Conservation (phyloP, 2,888 invertebrate genomes). For the Melolontha melolontha region DNA sequence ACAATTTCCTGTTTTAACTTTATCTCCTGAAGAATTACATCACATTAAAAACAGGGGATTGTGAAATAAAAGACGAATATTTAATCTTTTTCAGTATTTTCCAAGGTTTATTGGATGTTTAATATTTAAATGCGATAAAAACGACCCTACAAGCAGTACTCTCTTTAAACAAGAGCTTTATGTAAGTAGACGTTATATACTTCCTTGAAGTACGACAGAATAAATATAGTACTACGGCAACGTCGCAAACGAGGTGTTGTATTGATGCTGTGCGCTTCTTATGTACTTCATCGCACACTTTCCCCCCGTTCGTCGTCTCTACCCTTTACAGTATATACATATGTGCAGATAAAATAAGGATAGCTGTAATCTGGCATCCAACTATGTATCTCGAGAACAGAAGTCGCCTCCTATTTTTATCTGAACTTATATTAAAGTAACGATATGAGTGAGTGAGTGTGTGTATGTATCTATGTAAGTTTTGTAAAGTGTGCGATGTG, state of each 20-base stretch:
- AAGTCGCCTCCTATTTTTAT: slow-evolving; percentile 11
- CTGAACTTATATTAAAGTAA: slow-evolving; percentile 7
- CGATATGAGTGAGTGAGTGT: neutral
- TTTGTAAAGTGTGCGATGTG: neutral
- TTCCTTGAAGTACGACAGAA: neutral
- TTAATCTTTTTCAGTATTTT: too few relatives aligned
- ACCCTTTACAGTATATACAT: neutral
- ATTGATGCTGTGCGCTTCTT: slow-evolving; percentile 13
- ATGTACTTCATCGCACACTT: neutral
- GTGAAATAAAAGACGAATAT: too few relatives aligned
- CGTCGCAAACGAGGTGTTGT: slow-evolving; percentile 2
- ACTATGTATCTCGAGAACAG: neutral
- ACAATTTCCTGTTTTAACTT: too few relatives aligned
- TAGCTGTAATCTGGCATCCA: neutral
- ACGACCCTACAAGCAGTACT: too few relatives aligned
- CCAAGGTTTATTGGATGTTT: too few relatives aligned
- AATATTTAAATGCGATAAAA: too few relatives aligned
- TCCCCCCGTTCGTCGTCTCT: neutral
- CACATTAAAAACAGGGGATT: too few relatives aligned
- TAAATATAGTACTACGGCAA: neutral
- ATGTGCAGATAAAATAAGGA: slow-evolving; percentile 1
- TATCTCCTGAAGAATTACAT: too few relatives aligned
- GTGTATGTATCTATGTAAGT: too few relatives aligned
- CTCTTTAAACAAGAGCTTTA: neutral
- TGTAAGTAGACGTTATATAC: neutral